phyloP scores from a whole-genome alignment of 2,797 vertebrate genomes.

The Labroides dimidiatus region DNA sequence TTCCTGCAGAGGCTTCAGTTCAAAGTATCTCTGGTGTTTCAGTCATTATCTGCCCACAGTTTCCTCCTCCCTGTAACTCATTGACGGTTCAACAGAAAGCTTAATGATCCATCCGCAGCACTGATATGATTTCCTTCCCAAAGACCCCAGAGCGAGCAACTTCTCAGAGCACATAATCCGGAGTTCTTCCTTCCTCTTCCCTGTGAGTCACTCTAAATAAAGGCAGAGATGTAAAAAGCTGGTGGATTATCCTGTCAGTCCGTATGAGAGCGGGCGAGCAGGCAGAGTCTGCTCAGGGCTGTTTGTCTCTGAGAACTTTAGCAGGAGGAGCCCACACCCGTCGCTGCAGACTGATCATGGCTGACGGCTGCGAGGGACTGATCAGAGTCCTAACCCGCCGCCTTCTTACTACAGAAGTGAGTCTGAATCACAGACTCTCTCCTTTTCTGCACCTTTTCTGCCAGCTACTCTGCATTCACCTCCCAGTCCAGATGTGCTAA shows the following conservation, averaged over 20 bases:
- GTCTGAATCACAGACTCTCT: not conserved
- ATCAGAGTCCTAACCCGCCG: not conserved
- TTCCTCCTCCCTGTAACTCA: constrained; percentile 12
- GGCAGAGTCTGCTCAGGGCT: constrained; percentile 12
- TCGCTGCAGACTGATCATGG: constrained; percentile 11
- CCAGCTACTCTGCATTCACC: too few species aligned
- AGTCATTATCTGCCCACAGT: constrained; percentile 22
- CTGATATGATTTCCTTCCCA: not conserved
- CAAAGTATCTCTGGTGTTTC: constrained; percentile 12
- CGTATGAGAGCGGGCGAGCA: constrained; percentile 24
- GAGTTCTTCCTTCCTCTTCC: not conserved
- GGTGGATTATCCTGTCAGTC: constrained; percentile 13
- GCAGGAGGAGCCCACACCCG: constrained; percentile 14
- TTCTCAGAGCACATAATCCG: not conserved
- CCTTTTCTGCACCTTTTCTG: not conserved
- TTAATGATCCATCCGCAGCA: not conserved
- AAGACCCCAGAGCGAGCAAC: not conserved
- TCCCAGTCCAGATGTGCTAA: too few species aligned
- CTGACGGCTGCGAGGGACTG: not conserved
- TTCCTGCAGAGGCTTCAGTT: not conserved
- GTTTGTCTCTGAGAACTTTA: constrained; percentile 16
- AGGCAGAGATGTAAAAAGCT: constrained; percentile 13
- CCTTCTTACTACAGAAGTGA: not conserved
- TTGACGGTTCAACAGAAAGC: constrained; percentile 9
- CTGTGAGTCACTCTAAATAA: constrained; percentile 2